phyloP scores from a whole-genome alignment of 2,113 vertebrate genomes.

The Pardalotus punctatus region DNA sequence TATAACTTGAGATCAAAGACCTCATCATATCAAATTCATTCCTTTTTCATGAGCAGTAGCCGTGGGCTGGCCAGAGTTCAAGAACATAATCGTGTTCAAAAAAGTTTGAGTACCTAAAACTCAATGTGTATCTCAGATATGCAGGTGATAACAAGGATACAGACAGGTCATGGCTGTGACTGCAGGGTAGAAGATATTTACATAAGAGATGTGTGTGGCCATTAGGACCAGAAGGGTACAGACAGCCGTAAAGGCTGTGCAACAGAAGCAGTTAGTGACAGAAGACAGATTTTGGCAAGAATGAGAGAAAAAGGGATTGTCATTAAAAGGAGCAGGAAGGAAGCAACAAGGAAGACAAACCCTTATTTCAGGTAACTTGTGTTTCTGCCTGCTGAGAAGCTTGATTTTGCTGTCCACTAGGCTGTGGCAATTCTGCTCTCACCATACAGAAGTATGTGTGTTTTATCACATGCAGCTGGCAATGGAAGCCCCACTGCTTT shows the following conservation, averaged over 20 bases:
- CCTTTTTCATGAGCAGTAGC: background rate
- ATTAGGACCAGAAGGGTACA: background rate
- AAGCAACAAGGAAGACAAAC: background rate
- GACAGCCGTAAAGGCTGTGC: background rate
- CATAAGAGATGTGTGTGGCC: background rate
- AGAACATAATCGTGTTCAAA: background rate
- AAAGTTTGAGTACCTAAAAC: background rate
- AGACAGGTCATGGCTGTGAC: background rate
- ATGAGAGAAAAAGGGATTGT: background rate
- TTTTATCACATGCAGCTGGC: background rate
- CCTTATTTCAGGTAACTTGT: background rate
- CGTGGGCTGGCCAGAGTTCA: background rate
- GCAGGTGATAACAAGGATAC: background rate
- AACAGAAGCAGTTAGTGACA: background rate
- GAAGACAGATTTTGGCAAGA: background rate
- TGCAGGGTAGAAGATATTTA: background rate
- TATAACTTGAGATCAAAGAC: background rate
- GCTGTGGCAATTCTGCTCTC: background rate
- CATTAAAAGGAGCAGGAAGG: background rate
- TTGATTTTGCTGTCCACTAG: background rate
- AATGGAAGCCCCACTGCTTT: background rate
- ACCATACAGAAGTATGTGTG: rapidly evolving
- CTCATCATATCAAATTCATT: background rate
- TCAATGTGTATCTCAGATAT: background rate
- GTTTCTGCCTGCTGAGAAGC: background rate